phyloP scores from a whole-genome alignment of 2,888 invertebrate genomes.

The Perithous albicinctus region DNA sequence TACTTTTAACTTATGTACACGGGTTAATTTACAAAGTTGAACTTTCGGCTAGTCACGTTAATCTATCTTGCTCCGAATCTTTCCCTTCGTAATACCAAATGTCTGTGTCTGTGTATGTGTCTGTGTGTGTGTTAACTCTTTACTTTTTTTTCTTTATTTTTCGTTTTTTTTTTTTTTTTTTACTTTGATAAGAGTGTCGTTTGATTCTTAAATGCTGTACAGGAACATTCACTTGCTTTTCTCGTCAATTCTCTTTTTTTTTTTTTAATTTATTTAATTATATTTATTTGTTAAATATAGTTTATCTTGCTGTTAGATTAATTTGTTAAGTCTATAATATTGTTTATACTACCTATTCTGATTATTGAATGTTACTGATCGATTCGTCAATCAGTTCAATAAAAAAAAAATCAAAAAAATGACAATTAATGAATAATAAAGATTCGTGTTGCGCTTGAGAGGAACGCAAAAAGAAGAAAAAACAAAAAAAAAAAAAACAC shows the following conservation, averaged over 20 bases:
- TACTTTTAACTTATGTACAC: constrained; percentile 78
- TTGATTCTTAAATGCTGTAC: constrained; percentile 84
- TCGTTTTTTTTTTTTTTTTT: constrained; percentile 46
- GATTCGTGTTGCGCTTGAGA: constrained; percentile 70
- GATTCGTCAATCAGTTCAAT: constrained; percentile 67
- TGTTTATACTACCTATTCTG: constrained; percentile 67
- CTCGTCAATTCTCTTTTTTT: constrained; percentile 69
- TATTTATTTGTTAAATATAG: constrained; percentile 73
- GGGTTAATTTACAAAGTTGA: constrained; percentile 80
- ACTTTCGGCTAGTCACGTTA: constrained; percentile 74
- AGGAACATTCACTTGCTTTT: constrained; percentile 83
- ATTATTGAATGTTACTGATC: constrained; percentile 70
- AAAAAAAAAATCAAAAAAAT: constrained; percentile 56
- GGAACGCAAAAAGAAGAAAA: constrained; percentile 78
- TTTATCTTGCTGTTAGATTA: constrained; percentile 76
- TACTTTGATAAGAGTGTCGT: constrained; percentile 78
- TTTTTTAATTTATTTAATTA: constrained; percentile 60
- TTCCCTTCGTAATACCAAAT: constrained; percentile 69
- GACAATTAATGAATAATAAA: constrained; percentile 47
- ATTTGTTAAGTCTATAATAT: constrained; percentile 75
- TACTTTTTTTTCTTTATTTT: too few species aligned
- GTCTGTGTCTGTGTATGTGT: constrained; percentile 53
- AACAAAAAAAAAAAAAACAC: too few species aligned
- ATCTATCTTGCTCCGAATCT: constrained; percentile 60
- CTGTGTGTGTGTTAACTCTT: too few species aligned